Base-by-base conservation (phyloP, 2,888 invertebrate species). In the Smittia sp. region DNA sequence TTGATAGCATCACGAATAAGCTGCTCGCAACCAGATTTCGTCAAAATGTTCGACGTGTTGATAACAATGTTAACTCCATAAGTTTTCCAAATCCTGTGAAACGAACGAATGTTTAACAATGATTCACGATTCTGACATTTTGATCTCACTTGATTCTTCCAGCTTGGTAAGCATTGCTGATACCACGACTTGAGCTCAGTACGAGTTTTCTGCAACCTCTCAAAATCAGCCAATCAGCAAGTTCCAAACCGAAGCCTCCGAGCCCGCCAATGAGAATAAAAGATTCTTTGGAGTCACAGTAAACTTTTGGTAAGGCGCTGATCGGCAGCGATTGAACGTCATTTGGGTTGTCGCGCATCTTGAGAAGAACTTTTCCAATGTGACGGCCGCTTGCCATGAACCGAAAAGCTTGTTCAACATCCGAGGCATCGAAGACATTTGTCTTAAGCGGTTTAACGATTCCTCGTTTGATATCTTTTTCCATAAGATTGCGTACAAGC, bases 171-270 rank as follows among this genome's bases (percentile, higher is more conserved):
- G 94, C 93, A 74, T 89, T 92, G 62, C 85, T 84, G 38, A 94
- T 80, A 0, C 96, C 96, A 20, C 86, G 86, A 74, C 94, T 87
- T 0, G 95, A 94, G 0, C 91, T 92, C 0, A 96, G 84, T 1
- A 96, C 85, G 11, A 96, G 77, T 76, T 91, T 90, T 76, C 84
- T 86, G 0, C 91, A 94, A 0, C 95, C 96, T 75, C 96, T 86
- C 70, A 91, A 81, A 67, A 94, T 86, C 77, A 98, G 83, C 93
- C 94, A 95, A 78, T 94, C 91, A 0, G 90, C 89, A 67, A 96
- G 81, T 80, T 97, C 96, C 66, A 97, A 83, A 3, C 96, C 97
- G 79, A 97, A 94, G 0, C 96, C 96, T 58, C 97, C 97, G 0
- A 97, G 85, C 54, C 96, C 96, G 11, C 92, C 92, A 0, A 89